A percentile compares a stretch with the other conserved stretches of the same genome.
Conservation (phyloP, 2,888 invertebrate species). For the Caenorhabditis zanzibari region DNA sequence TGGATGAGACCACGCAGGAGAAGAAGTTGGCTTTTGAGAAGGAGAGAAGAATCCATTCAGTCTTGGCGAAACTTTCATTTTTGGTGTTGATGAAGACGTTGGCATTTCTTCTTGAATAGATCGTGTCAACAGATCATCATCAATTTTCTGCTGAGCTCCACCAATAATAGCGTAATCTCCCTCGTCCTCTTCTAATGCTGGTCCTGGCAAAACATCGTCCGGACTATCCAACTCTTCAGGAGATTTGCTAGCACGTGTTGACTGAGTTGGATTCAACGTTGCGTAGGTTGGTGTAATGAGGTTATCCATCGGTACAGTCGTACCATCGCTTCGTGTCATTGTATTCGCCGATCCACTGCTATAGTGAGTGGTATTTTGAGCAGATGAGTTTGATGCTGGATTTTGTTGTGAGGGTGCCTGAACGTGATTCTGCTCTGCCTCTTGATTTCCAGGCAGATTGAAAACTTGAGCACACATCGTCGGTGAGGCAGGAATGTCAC, state of each 20-base stretch:
- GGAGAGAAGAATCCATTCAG: conserved; percentile 64
- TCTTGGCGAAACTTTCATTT: conserved; percentile 49
- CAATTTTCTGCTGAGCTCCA: conserved; percentile 38
- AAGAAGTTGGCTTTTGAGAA: conserved; percentile 3
- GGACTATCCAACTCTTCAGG: conserved; percentile 47
- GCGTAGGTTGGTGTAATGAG: conserved; percentile 52
- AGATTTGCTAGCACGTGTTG: conserved; percentile 1
- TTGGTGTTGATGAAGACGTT: conserved; percentile 40
- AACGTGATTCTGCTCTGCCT: background rate
- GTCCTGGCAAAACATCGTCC: conserved; percentile 58
- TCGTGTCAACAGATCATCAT: conserved; percentile 61
- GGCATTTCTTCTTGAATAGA: conserved; percentile 70
- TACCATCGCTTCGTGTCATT: conserved; percentile 55
- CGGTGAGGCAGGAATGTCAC: conserved; percentile 80
- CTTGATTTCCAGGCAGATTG: background rate
- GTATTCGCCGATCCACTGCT: conserved; percentile 61
- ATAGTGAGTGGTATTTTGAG: conserved; percentile 47
- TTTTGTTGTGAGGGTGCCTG: conserved; percentile 1
- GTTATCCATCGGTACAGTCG: conserved; percentile 47
- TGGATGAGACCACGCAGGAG: conserved; percentile 29
- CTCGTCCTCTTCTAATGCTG: conserved; percentile 59
- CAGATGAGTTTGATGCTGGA: background rate
- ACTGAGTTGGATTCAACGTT: conserved; percentile 13
- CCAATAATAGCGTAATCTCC: conserved; percentile 61
- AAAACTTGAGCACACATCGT: conserved; percentile 71